phyloP scores from a whole-genome alignment of 2,888 invertebrate genomes.

The Amphipyra berbera region DNA sequence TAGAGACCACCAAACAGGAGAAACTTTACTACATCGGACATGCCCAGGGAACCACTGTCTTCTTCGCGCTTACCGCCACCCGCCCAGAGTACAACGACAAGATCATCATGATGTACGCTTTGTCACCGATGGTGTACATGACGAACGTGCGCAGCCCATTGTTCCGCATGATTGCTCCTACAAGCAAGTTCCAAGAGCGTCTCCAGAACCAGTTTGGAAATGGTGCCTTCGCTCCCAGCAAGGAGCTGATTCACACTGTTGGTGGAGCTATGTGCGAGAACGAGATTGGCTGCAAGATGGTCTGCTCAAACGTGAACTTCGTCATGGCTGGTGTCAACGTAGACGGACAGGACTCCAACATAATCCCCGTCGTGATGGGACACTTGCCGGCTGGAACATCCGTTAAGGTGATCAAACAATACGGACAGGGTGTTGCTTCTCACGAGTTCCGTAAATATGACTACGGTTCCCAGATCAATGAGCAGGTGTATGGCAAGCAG shows the following conservation, averaged over 20 bases:
- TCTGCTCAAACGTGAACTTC: constrained; percentile 91
- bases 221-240: constrained; percentile 75
- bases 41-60: constrained; percentile 77
- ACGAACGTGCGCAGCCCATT: constrained; percentile 80
- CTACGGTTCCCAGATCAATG: constrained; percentile 77
- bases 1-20: constrained; percentile 72
- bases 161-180: constrained; percentile 80
- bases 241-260: constrained; percentile 69
- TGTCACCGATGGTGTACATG: constrained; percentile 86
- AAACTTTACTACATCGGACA: constrained; percentile 82
- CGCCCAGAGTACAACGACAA: constrained; percentile 81
- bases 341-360: constrained; percentile 86
- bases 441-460: constrained; percentile 80
- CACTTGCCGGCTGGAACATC: constrained; percentile 90
- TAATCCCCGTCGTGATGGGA: constrained; percentile 87
- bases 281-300: constrained; percentile 78
- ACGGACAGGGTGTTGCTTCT: constrained; percentile 84
- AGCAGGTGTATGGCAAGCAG: constrained; percentile 75
- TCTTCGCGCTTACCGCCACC: constrained; percentile 77
- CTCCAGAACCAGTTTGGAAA: constrained; percentile 71
- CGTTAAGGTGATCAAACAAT: constrained; percentile 87
- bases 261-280: constrained; percentile 80
- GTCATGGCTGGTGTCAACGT: constrained; percentile 90
- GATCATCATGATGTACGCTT: constrained; percentile 79
- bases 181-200: constrained; percentile 69